These are phyloP conservation scores for Tryphoninae sp. DNA, from an alignment of 2,888 invertebrate genomes.

Conservation along the genomic window DNA sequence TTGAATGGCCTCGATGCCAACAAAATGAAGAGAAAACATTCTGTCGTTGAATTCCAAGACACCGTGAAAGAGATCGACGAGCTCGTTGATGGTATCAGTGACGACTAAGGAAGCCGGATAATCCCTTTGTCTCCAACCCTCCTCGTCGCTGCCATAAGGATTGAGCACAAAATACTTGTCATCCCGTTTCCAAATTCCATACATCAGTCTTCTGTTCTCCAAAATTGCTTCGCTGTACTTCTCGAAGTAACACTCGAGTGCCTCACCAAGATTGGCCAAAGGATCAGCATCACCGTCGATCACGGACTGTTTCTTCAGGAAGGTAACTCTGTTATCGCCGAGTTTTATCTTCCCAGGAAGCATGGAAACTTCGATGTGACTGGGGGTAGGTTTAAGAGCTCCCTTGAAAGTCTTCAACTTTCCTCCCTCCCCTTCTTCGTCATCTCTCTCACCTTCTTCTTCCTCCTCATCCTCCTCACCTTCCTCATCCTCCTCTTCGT, in stretches of 20 bases:
- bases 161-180: constrained; percentile 74
- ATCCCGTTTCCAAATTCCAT: constrained; percentile 73
- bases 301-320: constrained; percentile 68
- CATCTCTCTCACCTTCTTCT: constrained; percentile 53
- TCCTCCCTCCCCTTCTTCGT: constrained; percentile 47
- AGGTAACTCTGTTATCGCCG: constrained; percentile 67
- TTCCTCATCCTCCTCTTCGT: constrained; percentile 63
- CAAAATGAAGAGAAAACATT: constrained; percentile 72
- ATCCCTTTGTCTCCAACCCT: constrained; percentile 74
- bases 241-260: constrained; percentile 75
- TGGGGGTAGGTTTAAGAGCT: constrained; percentile 64
- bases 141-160: constrained; percentile 75
- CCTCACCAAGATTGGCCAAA: constrained; percentile 76
- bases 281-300: constrained; percentile 73
- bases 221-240: constrained; percentile 71
- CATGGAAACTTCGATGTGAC: constrained; percentile 72
- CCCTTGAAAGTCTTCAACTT: constrained; percentile 48
- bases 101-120: constrained; percentile 72
- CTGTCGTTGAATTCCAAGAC: constrained; percentile 75
- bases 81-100: constrained; percentile 71
- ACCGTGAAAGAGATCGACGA: constrained; percentile 72
- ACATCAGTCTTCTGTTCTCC: constrained; percentile 75
- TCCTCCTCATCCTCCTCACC: constrained; percentile 50
- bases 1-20: constrained; percentile 70
- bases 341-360: constrained; percentile 72